phyloP scores from a whole-genome alignment of 1,140 invertebrate genomes.

The Drosophila pectinifera region DNA sequence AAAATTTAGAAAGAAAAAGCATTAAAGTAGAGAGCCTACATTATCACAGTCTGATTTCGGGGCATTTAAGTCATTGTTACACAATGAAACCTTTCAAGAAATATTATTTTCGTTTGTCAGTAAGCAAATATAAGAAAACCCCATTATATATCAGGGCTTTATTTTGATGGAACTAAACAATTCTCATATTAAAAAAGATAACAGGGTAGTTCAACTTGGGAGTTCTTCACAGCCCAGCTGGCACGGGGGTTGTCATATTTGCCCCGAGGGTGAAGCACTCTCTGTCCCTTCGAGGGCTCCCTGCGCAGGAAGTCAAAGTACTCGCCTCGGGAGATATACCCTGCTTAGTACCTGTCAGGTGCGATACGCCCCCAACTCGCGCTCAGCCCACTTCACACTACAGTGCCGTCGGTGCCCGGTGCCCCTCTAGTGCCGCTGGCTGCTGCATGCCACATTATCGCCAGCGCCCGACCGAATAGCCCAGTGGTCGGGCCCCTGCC shows the following conservation, averaged over 20 bases:
- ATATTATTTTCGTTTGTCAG: too few relatives aligned
- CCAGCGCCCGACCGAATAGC: conserved; percentile 45
- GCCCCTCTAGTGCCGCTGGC: conserved; percentile 17
- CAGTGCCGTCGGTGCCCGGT: conserved; percentile 42
- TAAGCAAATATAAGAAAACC: too few relatives aligned
- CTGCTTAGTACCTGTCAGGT: conserved; percentile 47
- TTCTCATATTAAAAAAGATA: too few relatives aligned
- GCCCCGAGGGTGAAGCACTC: conserved; percentile 40
- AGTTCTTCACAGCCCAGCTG: not conserved
- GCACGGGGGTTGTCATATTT: conserved; percentile 36
- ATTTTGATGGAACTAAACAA: not conserved
- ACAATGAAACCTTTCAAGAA: too few relatives aligned
- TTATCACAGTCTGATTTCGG: too few relatives aligned
- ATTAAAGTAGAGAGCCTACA: too few relatives aligned
- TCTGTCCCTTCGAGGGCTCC: conserved; percentile 17
- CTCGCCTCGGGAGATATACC: conserved; percentile 29
- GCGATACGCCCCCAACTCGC: conserved; percentile 21
- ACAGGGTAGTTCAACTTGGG: not conserved
- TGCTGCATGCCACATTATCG: conserved; percentile 68
- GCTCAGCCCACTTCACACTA: conserved; percentile 73
- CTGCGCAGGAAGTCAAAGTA: conserved; percentile 62
- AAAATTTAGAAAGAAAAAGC: too few relatives aligned
- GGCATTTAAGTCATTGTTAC: too few relatives aligned
- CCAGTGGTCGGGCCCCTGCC: conserved; percentile 14
- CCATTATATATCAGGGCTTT: too few relatives aligned